Evolutionary conservation across 2,113 vertebrate species (phyloP), one percentile per base, ranked within the genome.

Genomic region (Lophochroa leadbeateri): DNA sequence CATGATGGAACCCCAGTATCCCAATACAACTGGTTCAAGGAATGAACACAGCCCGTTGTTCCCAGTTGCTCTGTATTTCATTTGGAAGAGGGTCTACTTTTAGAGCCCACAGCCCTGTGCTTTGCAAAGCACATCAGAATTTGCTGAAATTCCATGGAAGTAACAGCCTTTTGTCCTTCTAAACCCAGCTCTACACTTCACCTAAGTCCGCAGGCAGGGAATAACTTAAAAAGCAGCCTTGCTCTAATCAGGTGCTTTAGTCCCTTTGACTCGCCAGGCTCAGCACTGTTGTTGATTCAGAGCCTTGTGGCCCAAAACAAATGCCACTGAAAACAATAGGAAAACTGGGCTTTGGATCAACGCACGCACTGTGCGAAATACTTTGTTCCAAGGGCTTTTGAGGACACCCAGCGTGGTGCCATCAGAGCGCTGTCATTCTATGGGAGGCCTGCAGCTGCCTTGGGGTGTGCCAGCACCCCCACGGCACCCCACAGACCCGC

Each of bases 261-360:
- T 65, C 39, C 25, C 29, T 74, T 90, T 70, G 68, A 44, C 33
- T 96, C 47, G n/a, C 23, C 60, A 64, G 29, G 25, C 52, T 86
- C 69, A 76, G 41, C 21, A 16, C 50, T 76, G 9, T 10, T 74
- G 85, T 81, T 89, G 69, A 93, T 90, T 95, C 88, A 92, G 28
- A 10, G 65, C 44, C 65, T 33, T 65, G 80, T 49, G 52, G 72
- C 86, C 61, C 47, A 41, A 92, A 71, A 1, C 12, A 91, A 69
- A 89, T 84, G 68, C 61, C 68, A 68, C 52, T 86, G 95, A 76
- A 96, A 92, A 96, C 95, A 96, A 96, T 94, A 92, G 88, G 31
- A 84, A 89, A 92, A 82, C 72, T 76, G 87, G 86, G 88, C 95
- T 84, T 89, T 61, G 77, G 71, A 88, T 89, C 92, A 94, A 88